Evolutionary conservation across 1,140 invertebrate species (phyloP), one percentile per base, ranked within the genome.

Genomic region (Choristoneura fumiferana): DNA sequence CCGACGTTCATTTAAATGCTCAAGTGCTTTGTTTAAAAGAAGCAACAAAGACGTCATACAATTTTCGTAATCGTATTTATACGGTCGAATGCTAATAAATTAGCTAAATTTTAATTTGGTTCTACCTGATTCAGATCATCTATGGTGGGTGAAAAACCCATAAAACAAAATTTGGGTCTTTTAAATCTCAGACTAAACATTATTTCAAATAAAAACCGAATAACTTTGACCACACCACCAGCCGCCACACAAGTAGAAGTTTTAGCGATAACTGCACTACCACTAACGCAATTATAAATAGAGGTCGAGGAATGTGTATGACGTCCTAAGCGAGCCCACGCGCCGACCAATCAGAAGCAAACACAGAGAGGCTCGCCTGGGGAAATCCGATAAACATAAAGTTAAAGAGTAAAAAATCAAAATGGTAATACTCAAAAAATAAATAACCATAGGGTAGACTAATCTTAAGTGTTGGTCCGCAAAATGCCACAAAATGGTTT

Each of bases 241-340:
- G 43, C 18, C 43, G 43, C 18, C 43, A 13, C 53, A 33, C 53
- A 35, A 22, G 43, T 29, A 22, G 10, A 33, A 49, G 43, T 29
- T 49, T 49, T 49, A 49, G 43, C 43, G 43, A 49, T 49, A 49
- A 49, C 43, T 49, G 43, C 33, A 65, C 38, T 43, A 45, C 36
- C 65, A 81, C 70, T 70, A 77, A 78, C 78, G 72, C 79, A 82
- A 70, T 70, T 55, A 83, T 79, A 84, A 76, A 77, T 77, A 56
- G 54, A 56, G 53, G 67, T 73, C 76, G 69, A 80, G 78, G 84
- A 87, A 85, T 86, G 78, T 68, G 55, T 64, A 59, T 87, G 78
- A 89, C 85, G 85, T 86, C 84, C 84, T 60, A 78, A 85, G 62
- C 84, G 84, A 87, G 85, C 85, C 85, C 84, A 87, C 85, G 78